Evolutionary conservation across 2,113 vertebrate genomes (phyloP), one percentile per base, ranked within the genome.

Genomic region (Hippocampus zosterae): DNA sequence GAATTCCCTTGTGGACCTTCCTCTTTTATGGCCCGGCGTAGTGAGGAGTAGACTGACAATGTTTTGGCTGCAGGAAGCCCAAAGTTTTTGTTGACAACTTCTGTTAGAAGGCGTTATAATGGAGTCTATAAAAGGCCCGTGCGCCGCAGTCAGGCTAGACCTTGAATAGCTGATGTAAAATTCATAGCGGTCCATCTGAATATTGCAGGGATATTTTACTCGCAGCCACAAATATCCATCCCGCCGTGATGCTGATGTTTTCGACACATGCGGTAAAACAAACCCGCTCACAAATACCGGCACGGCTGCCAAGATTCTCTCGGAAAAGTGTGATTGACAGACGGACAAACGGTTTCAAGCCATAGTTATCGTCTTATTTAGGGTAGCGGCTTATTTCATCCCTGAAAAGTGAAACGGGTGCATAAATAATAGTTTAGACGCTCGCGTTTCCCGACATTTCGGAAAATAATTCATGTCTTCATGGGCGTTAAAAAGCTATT

Each of bases 401-500:
- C 40, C 23, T 62, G 41, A 62, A 41, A 62, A 29, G 1, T 29
- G 8, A 62, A 40, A 62, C 18, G 33, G 13, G 8, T 62, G 29
- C 60, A 64, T 42, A 64, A 64, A 64, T 64, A 42, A 42, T 23
- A 23, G 62, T 64, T 23, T 23, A 15, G 40, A 40, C 60, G 3
- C 33, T 41, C 37, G 18, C 33, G 16, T 42, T 64, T 23, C 21
- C 42, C 42, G 44, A 42, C 3, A 23, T 29, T 21, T 67, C 13
- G 27, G 21, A 37, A 55, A 8, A 64, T n/a, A 23, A 64, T 64
- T 44, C 23, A 27, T 25, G 33, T 76, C 72, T 52, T 74, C 67
- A 75, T 68, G 52, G 29, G 72, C 57, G 76, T 57, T 83, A 79
- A 81, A 80, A 56, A 76, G 78, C 65, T 55, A 88, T 88, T 88